These are phyloP conservation scores for Lucilia cuprina DNA, from an alignment of 1,140 invertebrate species.

Conservation along the genomic window DNA sequence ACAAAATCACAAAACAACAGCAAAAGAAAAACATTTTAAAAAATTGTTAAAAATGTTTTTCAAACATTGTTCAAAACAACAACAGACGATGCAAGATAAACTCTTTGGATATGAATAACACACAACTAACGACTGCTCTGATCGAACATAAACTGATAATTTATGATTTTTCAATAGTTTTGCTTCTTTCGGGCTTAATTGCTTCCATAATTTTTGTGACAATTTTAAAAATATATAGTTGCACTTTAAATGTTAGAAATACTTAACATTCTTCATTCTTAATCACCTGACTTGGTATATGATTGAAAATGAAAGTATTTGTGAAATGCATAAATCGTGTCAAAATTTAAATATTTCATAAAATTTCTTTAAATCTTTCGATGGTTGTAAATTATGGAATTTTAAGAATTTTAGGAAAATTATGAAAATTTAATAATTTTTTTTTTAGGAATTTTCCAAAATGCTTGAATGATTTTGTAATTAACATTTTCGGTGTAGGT, in stretches of 20 bases:
- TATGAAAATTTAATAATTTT: background rate
- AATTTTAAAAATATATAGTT: background rate
- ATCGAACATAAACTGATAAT: background rate
- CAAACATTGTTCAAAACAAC: background rate
- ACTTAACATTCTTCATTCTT: background rate
- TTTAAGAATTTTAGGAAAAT: background rate
- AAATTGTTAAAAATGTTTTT: conserved; percentile 4
- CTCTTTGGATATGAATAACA: background rate
- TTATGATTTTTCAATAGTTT: background rate
- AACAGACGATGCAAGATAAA: background rate
- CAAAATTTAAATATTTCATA: background rate
- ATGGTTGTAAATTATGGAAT: no score
- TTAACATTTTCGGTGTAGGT: background rate
- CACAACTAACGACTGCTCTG: background rate
- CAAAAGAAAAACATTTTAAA: conserved; percentile 3
- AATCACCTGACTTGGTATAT: background rate
- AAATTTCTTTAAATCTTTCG: no score
- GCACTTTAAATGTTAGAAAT: background rate
- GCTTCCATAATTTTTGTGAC: background rate
- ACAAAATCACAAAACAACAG: conserved; percentile 38
- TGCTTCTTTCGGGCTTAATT: background rate
- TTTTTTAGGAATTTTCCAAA: background rate
- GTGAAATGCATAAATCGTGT: background rate
- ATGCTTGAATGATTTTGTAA: background rate
- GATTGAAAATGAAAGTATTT: background rate